Evolutionary conservation across 2,888 invertebrate species (phyloP).

Genomic region (Aromia moschata): DNA sequence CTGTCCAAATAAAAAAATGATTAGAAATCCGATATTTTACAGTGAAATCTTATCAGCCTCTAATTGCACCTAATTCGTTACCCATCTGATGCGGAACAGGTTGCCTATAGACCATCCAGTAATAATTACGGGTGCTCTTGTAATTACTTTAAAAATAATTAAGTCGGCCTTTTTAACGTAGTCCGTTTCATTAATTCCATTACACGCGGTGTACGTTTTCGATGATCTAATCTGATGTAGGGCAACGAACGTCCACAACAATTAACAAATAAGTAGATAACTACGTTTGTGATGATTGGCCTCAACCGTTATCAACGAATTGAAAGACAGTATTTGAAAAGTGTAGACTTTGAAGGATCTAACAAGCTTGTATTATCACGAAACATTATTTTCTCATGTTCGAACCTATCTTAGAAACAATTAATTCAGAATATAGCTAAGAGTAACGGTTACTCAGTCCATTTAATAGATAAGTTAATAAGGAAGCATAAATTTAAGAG

Average conservation of each 20-base stretch:
- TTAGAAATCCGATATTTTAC: background rate
- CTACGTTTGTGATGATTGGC: too few species aligned
- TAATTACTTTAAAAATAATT: constrained; percentile 9
- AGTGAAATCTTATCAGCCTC: constrained; percentile 1
- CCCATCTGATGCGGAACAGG: background rate
- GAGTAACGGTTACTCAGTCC: too few species aligned
- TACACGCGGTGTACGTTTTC: background rate
- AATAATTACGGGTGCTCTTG: background rate
- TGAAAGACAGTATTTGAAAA: too few species aligned
- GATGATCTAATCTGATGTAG: background rate
- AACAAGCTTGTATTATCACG: too few species aligned
- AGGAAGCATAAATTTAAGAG: too few species aligned
- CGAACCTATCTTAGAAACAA: too few species aligned
- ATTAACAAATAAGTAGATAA: background rate
- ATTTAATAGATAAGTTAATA: too few species aligned
- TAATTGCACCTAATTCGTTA: background rate
- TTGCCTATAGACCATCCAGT: background rate
- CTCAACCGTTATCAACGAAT: too few species aligned
- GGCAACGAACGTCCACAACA: background rate
- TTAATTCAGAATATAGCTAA: too few species aligned
- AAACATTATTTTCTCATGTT: too few species aligned
- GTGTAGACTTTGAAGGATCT: too few species aligned
- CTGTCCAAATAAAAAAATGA: background rate
- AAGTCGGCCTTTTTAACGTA: background rate
- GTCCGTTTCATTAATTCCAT: constrained; percentile 4